phyloP scores from a whole-genome alignment of 2,888 invertebrate species.

The Priocnemis perturbator region DNA sequence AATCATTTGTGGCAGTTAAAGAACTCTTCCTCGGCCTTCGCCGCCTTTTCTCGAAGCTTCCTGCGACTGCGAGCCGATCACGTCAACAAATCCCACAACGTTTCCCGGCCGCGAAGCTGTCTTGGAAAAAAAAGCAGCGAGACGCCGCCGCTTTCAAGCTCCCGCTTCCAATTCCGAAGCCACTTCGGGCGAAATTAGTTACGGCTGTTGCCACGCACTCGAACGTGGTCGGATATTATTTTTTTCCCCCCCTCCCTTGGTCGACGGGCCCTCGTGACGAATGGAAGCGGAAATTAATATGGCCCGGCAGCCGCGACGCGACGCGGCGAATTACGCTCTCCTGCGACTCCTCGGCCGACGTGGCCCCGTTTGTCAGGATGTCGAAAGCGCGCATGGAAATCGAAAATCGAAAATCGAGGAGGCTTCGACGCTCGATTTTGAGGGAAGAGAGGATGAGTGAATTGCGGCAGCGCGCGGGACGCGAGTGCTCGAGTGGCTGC shows the following conservation, averaged over 20 bases:
- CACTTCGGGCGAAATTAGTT: constrained; percentile 51
- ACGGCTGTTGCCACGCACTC: constrained; percentile 57
- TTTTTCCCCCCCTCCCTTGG: constrained; percentile 36
- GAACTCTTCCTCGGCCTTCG: too few species aligned
- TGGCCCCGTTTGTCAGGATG: too few species aligned
- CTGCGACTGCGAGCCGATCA: too few species aligned
- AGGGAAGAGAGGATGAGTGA: too few species aligned
- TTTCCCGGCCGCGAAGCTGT: constrained; percentile 5
- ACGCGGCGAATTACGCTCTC: background rate
- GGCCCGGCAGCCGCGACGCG: constrained; percentile 42
- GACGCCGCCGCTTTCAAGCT: too few species aligned
- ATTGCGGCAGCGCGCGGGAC: too few species aligned
- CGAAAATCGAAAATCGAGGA: background rate
- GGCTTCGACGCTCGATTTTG: too few species aligned
- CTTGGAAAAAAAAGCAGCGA: constrained; percentile 15
- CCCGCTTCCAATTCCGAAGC: constrained; percentile 44
- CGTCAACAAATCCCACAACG: too few species aligned
- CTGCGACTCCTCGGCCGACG: too few species aligned
- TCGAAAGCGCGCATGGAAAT: too few species aligned
- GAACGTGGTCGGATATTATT: constrained; percentile 58
- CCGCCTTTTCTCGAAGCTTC: background rate
- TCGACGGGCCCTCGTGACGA: constrained; percentile 54
- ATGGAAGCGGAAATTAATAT: constrained; percentile 68
- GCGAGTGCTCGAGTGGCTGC: too few species aligned
- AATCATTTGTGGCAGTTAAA: constrained; percentile 6